Evolutionary conservation across 2,888 invertebrate species (phyloP), one percentile per base, ranked within the genome.

Genomic region (Tachina fera): DNA sequence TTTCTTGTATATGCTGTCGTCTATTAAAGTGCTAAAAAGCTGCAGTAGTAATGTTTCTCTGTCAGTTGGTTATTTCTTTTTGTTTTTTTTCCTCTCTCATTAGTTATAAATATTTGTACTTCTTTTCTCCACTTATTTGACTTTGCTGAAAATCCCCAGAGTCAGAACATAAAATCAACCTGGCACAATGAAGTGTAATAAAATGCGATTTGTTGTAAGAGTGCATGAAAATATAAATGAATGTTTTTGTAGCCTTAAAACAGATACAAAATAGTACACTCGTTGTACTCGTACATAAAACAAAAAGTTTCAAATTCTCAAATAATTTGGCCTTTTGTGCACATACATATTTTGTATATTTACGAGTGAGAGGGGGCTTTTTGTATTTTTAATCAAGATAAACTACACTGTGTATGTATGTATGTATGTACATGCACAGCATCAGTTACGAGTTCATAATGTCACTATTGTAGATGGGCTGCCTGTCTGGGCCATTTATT

Each of bases 181-280:
- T 86, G 83, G 75, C 71, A 81, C 74, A 85, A 85, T 85, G 72
- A 85, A 84, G 68, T 87, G 82, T 83, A 83, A 88, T 81, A 84
- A 87, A 87, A 86, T 87, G 87, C 88, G 84, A 76, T 83, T 86
- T 83, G 81, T 86, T 83, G 81, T 83, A 65, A 81, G 45, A 53
- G 53, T 60, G 68, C 47, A 65, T 67, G 31, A 67, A 49, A 67
- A 39, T 51, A 16, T 0, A 9, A 61, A 16, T 31, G 61, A 19
- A 22, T 60, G 51, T 72, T 56, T 70, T 63, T 51, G 77, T 65
- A 67, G 79, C 51, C 65, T 51, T 77, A 72, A 82, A 77, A 72
- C 77, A 71, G 65, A 82, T 75, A 81, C 53, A 74, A 81, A 61
- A 81, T 80, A 80, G 39, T 76, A 51, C 49, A 74, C 41, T 49